These are phyloP conservation scores for Sisor rabdophorus DNA, from an alignment of 2,113 vertebrate species.

Conservation along the genomic window DNA sequence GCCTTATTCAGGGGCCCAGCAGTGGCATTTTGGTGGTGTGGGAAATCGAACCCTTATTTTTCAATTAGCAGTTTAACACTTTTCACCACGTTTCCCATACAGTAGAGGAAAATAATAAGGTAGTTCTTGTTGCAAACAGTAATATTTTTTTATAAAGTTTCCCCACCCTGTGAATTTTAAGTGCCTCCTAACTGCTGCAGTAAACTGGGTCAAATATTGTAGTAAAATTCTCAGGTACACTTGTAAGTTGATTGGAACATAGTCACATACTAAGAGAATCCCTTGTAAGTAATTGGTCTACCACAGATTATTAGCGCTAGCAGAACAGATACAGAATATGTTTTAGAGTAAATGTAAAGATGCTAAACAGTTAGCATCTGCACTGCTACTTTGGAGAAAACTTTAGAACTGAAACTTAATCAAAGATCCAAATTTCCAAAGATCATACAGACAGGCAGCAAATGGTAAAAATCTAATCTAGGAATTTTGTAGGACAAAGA, in stretches of 20 bases:
- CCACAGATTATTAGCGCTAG: neutral
- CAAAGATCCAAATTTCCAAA: too few relatives aligned
- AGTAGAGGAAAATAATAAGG: neutral
- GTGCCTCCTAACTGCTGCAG: neutral
- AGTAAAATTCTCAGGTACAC: neutral
- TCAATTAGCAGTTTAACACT: too few relatives aligned
- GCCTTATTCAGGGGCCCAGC: too few relatives aligned
- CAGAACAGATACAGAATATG: neutral
- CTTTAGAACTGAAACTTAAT: neutral
- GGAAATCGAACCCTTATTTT: too few relatives aligned
- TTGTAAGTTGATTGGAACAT: neutral
- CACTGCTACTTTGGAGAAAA: neutral
- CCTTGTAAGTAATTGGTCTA: neutral
- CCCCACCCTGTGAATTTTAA: neutral
- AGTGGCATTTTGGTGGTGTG: too few relatives aligned
- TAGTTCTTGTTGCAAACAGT: neutral
- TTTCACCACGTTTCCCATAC: too few relatives aligned
- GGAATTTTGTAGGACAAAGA: too few relatives aligned
- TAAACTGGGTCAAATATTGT: constrained; percentile 4
- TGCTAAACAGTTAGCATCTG: neutral
- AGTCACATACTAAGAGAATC: neutral
- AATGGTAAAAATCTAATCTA: too few relatives aligned
- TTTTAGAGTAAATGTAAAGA: neutral
- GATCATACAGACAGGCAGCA: too few relatives aligned
- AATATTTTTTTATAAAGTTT: neutral